Evolutionary conservation across 1,140 invertebrate species (phyloP).

Genomic region (Oedothorax gibbosus): DNA sequence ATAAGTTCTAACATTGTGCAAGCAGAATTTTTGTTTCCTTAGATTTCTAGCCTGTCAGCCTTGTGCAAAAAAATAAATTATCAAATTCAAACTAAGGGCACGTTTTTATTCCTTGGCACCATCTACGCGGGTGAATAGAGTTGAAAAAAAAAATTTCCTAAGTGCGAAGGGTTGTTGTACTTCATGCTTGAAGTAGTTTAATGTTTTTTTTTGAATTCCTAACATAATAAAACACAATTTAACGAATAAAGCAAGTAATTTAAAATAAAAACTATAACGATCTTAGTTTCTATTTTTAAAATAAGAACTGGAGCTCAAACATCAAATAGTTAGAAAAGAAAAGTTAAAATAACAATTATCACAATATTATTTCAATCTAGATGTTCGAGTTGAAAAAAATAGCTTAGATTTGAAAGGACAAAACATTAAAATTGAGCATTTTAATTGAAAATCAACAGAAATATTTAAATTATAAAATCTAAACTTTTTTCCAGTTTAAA

Average conservation of each 20-base stretch:
- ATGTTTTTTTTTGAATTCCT: no score
- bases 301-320: no score
- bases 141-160: no score
- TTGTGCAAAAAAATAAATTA: constrained; percentile 54
- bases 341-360: no score
- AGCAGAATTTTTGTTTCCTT: constrained; percentile 47
- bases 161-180: no score
- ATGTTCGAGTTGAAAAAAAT: neutral
- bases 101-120: constrained; percentile 26
- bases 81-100: constrained; percentile 19
- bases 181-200: no score
- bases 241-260: no score
- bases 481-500: neutral
- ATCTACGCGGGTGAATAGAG: neutral
- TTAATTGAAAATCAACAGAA: neutral
- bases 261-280: no score
- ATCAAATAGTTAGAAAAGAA: no score
- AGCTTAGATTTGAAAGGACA: neutral
- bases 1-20: constrained; percentile 58
- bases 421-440: neutral
- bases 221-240: no score
- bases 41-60: constrained; percentile 21
- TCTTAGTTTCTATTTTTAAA: no score
- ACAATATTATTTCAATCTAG: neutral
- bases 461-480: neutral